Conservation (phyloP, 2,888 invertebrate species). For the Sthenelais limicola region DNA sequence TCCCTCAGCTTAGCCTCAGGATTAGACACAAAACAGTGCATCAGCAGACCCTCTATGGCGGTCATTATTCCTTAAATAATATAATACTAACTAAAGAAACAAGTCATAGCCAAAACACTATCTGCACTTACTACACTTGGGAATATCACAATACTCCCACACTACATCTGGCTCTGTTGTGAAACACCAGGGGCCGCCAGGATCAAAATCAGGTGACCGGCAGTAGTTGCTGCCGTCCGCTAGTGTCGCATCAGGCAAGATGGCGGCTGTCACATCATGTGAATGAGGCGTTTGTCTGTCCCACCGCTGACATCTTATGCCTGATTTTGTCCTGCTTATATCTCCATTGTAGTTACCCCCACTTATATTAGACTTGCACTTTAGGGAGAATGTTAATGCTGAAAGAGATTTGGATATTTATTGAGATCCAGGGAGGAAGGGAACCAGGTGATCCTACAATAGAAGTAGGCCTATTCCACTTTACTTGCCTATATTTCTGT, state of each 20-base stretch:
- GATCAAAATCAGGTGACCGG: slow-evolving; percentile 31
- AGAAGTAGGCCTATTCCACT: no score
- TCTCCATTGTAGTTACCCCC: slow-evolving; percentile 15
- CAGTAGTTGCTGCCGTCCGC: slow-evolving; percentile 1
- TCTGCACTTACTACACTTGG: slow-evolving; percentile 20
- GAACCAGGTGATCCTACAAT: no score
- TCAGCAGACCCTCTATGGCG: no score
- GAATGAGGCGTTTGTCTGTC: slow-evolving; percentile 21
- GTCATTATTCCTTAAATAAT: no score
- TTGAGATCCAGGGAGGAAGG: no score
- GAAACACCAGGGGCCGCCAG: slow-evolving; percentile 27
- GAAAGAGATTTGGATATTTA: no score
- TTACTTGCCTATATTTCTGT: no score
- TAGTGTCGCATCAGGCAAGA: slow-evolving; percentile 12
- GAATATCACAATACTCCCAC: slow-evolving; percentile 27
- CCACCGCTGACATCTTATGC: slow-evolving; percentile 32
- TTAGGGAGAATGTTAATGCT: no score
- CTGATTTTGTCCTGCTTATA: not conserved
- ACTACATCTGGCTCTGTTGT: slow-evolving; percentile 9
- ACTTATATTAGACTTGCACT: slow-evolving; percentile 19
- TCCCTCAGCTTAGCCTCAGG: no score
- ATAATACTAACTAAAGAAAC: no score
- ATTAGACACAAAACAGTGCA: no score
- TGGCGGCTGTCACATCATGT: slow-evolving; percentile 32
- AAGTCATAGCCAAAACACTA: no score